Base-by-base conservation (phyloP, 2,888 invertebrate species). In the Drosophila stalkeri region DNA sequence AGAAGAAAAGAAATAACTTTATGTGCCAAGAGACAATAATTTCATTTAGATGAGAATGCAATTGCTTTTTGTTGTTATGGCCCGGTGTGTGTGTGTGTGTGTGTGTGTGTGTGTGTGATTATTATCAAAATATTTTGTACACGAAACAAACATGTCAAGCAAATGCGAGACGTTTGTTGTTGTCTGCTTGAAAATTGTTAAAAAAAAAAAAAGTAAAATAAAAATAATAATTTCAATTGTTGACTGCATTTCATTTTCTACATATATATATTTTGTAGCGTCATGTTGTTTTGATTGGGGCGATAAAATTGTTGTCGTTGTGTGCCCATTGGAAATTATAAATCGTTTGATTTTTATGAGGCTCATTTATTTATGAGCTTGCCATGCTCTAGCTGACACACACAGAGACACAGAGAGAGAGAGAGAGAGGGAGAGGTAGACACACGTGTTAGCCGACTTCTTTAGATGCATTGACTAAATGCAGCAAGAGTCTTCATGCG, bases 41-140 rank as follows among this genome's bases (percentile, higher is more conserved):
- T 87, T 87, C 82, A 71, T 85, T 77, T 85, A 75, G 88, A 87
- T 77, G 77, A 77, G 76, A 75, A 82, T 82, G 66, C 72, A 74
- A 84, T 86, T 88, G 88, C 68, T 71, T 88, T 83, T 66, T 79
- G 74, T 83, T 83, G 80, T 82, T 71, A 69, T 76, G 76, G 39
- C 55, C 52, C 12, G 27, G 4, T 27, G 18, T 52, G 61, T 60
- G 84, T n/a, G n/a, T n/a, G 4, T 27, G 18, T 52, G 4, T 27
- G 18, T 52, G 4, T 27, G 18, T 52, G 4, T 27, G 18, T 52
- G 4, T 27, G 18, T 52, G 61, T 60, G 84, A 89, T 85, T 77
- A 69, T 79, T 85, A 89, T 85, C 85, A 86, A 83, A 81, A 77
- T 89, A 89, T 89, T 84, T 86, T 86, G 72, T 83, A 85, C 86